Evolutionary conservation across 2,113 vertebrate species (phyloP), one percentile per base, ranked within the genome.

Genomic region (Danio rerio): DNA sequence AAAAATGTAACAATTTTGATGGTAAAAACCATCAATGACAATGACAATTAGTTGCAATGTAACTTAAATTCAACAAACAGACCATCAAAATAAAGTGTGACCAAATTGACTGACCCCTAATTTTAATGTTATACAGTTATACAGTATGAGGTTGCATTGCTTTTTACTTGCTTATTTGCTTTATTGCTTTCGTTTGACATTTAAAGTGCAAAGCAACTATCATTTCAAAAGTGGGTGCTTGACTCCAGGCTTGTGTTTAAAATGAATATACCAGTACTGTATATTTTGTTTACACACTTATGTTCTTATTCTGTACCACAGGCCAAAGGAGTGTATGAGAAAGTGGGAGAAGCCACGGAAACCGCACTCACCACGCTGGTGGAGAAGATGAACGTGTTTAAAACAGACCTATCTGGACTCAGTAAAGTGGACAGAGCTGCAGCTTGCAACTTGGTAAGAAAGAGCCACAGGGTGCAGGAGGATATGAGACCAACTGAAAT

Each of bases 301-400:
- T 81, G 49, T 76, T 20, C 50, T 15, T 87, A 47, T 45, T 13
- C 7, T 84, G 59, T 76, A 59, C 79, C 5, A 0, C 80, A 99
- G 98, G 89, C 94, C 74, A 99, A 98, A 90, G 96, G 95, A 0
- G 90, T 97, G 66, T 99, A 99, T 0, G 98, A 99, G 92, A 99
- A 99, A 89, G 97, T 99, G 71, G 98, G 98, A 3, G 98, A 99
- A 83, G 98, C 98, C 82, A 99, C 98, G 0, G 98, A 99, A 88
- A 99, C 98, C 0, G 98, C 98, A 9, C 92, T 99, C 89, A 98
- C 95, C 0, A 99, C 98, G 76, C 89, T 99, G 87, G 98, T 99
- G 87, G 98, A 99, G 91, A 99, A 99, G 92, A 99, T 99, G 98
- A 99, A 99, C 0, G 96, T 99, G 53, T 99, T 99, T 82, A 93